A percentile compares a stretch with the other conserved stretches of the same genome.
These are phyloP conservation scores for Lepidocolaptes lacrymiger DNA, from an alignment of 2,797 vertebrate genomes.

Conservation along the genomic window DNA sequence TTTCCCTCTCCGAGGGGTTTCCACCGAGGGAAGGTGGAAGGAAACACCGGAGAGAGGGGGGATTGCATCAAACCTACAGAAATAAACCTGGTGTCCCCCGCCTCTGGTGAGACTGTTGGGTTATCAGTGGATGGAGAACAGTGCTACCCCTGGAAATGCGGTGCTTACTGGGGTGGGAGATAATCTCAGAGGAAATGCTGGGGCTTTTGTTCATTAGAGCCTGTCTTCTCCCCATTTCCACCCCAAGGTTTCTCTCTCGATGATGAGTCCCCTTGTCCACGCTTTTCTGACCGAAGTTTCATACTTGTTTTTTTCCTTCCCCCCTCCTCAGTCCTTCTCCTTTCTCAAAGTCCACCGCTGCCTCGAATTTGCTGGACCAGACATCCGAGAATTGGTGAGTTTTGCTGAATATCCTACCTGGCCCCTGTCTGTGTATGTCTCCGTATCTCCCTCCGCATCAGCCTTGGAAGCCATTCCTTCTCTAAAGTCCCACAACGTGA, in stretches of 20 bases:
- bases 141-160: not conserved
- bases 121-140: not conserved
- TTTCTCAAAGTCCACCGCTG: slow-evolving; percentile 69
- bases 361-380: slow-evolving; percentile 72
- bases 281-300: slow-evolving; percentile 69
- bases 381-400: slow-evolving; percentile 80
- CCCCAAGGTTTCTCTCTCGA: not conserved
- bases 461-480: not conserved
- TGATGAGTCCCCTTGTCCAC: not conserved
- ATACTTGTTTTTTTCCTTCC: not conserved
- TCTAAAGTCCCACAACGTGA: not conserved
- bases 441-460: not conserved
- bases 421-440: not conserved
- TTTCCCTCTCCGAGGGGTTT: not conserved
- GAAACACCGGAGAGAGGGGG: not conserved
- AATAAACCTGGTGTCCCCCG: not conserved
- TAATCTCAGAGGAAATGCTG: not conserved
- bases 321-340: slow-evolving; percentile 70
- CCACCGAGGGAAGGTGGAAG: not conserved
- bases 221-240: not conserved
- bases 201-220: not conserved
- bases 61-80: not conserved
- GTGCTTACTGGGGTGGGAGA: not conserved
- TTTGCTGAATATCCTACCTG: not conserved
- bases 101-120: not conserved